A percentile compares a stretch with the other conserved stretches of the same genome.
These are phyloP conservation scores for Coecobrya sp. DNA, from an alignment of 2,888 invertebrate genomes.

Conservation along the genomic window DNA sequence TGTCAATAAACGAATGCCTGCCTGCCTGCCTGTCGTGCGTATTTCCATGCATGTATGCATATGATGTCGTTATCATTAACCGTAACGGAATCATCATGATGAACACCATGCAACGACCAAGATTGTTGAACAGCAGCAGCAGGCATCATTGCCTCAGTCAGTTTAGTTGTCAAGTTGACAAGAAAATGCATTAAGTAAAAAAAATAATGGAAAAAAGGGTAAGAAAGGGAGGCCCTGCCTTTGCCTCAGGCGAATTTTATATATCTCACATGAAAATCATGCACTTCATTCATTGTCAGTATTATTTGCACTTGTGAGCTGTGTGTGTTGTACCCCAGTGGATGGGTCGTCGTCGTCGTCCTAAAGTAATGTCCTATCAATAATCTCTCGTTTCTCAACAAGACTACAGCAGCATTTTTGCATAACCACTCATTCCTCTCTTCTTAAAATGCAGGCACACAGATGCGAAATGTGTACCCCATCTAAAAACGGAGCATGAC, in stretches of 20 bases:
- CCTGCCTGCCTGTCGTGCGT: conserved; percentile 6
- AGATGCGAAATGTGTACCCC: not conserved
- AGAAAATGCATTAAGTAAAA: conserved; percentile 54
- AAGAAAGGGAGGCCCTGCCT: conserved; percentile 78
- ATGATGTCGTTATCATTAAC: conserved; percentile 51
- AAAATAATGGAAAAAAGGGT: conserved; percentile 35
- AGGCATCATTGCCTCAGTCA: conserved; percentile 64
- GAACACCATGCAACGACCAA: conserved; percentile 22
- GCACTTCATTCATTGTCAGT: conserved; percentile 46
- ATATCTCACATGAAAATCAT: conserved; percentile 68
- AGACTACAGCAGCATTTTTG: conserved; percentile 12
- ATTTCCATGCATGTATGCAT: conserved; percentile 16
- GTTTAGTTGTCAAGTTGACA: conserved; percentile 71
- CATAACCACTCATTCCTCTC: conserved; percentile 29
- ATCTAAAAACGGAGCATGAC: not conserved
- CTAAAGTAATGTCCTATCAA: conserved; percentile 31
- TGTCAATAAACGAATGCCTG: not conserved
- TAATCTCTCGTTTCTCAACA: conserved; percentile 40
- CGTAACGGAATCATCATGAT: conserved; percentile 65
- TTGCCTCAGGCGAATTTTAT: conserved; percentile 73
- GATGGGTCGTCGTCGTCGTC: conserved; percentile 16
- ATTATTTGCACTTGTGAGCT: conserved; percentile 39
- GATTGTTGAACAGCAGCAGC: conserved; percentile 22
- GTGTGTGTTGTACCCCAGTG: no score
- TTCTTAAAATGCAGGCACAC: not conserved